Evolutionary conservation across 2,888 invertebrate species (phyloP).

Genomic region (Melangyna quadrimaculata): DNA sequence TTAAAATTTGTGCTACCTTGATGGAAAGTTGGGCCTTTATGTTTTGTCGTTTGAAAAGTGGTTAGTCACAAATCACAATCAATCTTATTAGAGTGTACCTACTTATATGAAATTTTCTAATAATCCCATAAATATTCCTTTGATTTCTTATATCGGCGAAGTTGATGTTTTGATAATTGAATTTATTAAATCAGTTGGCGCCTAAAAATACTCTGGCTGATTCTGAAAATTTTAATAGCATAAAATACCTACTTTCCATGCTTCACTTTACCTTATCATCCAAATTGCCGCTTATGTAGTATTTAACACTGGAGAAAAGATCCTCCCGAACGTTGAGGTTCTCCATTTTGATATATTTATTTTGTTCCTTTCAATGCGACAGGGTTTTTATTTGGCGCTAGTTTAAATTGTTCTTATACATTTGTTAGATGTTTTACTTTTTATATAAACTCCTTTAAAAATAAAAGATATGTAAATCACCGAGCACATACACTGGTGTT

Average conservation of each 20-base stretch:
- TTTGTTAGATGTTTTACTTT: constrained; percentile 17
- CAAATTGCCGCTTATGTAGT: constrained; percentile 90
- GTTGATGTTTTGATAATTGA: neutral
- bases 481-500: constrained; percentile 41
- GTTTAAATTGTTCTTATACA: constrained; percentile 26
- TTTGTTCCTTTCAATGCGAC: constrained; percentile 9
- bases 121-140: neutral
- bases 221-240: neutral
- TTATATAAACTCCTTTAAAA: neutral
- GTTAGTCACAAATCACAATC: neutral
- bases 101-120: neutral
- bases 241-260: neutral
- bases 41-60: neutral
- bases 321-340: constrained; percentile 79
- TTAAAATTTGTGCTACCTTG: no score
- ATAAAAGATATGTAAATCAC: constrained; percentile 11
- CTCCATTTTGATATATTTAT: constrained; percentile 75
- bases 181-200: neutral
- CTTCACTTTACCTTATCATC: constrained; percentile 84
- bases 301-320: constrained; percentile 91
- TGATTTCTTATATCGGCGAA: neutral
- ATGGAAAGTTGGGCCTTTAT: no score
- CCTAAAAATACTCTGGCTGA: neutral
- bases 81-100: neutral
- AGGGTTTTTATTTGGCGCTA: neutral